Evolutionary conservation across 1,140 invertebrate species (phyloP).

Genomic region (Bombus waltoni): DNA sequence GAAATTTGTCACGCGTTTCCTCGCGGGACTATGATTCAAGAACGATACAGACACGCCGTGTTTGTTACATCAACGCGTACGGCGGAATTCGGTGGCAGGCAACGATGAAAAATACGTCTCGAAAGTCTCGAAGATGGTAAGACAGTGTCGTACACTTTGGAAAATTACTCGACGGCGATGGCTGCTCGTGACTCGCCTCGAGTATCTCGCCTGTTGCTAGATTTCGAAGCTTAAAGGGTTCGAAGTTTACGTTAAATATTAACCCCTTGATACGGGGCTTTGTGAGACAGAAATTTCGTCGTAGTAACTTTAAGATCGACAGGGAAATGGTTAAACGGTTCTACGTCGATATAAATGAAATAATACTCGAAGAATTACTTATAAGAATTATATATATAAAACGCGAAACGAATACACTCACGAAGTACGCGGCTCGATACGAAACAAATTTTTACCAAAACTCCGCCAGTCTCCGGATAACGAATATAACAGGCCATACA

Average conservation of each 20-base stretch:
- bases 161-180: neutral
- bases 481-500: neutral
- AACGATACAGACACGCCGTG: conserved; percentile 44
- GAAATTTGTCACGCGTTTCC: conserved; percentile 13
- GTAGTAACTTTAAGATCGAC: neutral
- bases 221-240: neutral
- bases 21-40: conserved; percentile 49
- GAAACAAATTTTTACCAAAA: too few species aligned
- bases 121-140: conserved; percentile 10
- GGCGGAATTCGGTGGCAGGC: neutral
- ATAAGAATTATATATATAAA: too few species aligned
- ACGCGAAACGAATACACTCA: too few species aligned
- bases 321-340: neutral
- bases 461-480: too few species aligned
- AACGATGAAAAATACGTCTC: conserved; percentile 34
- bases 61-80: conserved; percentile 30
- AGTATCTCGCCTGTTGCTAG: neutral
- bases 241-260: neutral
- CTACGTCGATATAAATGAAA: neutral
- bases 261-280: neutral
- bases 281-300: neutral
- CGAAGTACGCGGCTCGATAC: too few species aligned
- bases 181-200: neutral
- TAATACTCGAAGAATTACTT: neutral
- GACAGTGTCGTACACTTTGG: conserved; percentile 36